These are phyloP conservation scores for Tricholauxania praeusta DNA, from an alignment of 2,888 invertebrate genomes.

Conservation along the genomic window DNA sequence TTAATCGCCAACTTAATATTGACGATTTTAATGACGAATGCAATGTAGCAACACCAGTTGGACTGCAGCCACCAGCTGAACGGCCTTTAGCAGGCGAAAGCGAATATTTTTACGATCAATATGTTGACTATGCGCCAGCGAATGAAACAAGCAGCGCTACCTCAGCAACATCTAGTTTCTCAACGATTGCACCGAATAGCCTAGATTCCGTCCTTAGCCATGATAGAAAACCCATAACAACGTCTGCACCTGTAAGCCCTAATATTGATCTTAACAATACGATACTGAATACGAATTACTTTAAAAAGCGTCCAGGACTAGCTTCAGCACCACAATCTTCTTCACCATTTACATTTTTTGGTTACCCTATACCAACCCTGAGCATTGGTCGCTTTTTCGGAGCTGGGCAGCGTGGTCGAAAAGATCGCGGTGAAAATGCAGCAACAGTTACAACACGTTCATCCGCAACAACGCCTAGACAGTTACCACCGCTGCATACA, in stretches of 20 bases:
- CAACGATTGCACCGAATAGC: constrained; percentile 38
- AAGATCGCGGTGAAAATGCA: constrained; percentile 56
- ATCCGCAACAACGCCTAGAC: neutral
- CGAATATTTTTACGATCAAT: constrained; percentile 87
- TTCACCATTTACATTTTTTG: constrained; percentile 84
- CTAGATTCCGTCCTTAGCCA: constrained; percentile 14
- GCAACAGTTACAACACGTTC: neutral
- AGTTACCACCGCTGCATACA: constrained; percentile 25
- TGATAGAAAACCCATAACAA: constrained; percentile 59
- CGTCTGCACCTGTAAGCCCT: constrained; percentile 70
- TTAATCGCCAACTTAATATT: constrained; percentile 71
- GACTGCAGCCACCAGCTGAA: constrained; percentile 56
- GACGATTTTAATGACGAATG: constrained; percentile 70
- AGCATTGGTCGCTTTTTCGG: constrained; percentile 77
- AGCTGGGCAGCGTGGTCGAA: constrained; percentile 63
- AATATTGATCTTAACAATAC: constrained; percentile 70
- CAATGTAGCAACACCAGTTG: constrained; percentile 65
- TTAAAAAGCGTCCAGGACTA: constrained; percentile 57
- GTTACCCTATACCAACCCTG: constrained; percentile 82
- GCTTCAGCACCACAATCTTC: constrained; percentile 40
- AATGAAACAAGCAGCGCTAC: constrained; percentile 47
- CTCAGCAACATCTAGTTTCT: constrained; percentile 13
- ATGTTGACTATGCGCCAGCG: constrained; percentile 78
- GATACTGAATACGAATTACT: constrained; percentile 66
- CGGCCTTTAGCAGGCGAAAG: constrained; percentile 80